Evolutionary conservation across 2,113 vertebrate genomes (phyloP).

Genomic region (Pogonocichla stellata): DNA sequence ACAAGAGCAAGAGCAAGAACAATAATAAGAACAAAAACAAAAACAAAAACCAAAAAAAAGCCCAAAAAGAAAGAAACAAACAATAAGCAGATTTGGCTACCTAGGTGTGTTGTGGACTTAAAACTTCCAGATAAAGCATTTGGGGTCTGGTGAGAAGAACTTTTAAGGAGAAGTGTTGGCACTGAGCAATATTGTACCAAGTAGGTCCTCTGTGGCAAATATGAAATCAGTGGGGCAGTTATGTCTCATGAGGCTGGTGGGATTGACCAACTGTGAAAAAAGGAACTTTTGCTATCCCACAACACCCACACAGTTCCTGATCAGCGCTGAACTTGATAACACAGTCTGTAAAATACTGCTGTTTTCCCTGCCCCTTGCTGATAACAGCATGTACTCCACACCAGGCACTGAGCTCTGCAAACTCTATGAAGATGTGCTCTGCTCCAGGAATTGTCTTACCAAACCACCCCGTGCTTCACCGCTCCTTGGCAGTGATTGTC

Average conservation of each 20-base stretch:
- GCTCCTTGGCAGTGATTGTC: neutral
- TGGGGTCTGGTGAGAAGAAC: neutral
- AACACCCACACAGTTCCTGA: neutral
- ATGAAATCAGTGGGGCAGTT: neutral
- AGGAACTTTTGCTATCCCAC: neutral
- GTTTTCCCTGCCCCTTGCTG: neutral
- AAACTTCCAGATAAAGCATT: neutral
- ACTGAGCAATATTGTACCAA: neutral
- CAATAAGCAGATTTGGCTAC: neutral
- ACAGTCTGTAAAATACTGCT: rapidly evolving
- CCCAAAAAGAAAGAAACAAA: neutral
- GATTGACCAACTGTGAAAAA: neutral
- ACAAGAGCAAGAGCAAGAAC: too few relatives aligned
- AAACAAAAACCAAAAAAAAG: too few relatives aligned
- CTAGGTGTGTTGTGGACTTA: neutral
- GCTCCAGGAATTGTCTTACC: neutral
- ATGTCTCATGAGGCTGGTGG: neutral
- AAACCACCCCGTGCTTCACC: neutral
- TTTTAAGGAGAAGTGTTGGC: neutral
- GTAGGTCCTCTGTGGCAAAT: neutral
- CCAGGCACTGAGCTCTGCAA: neutral
- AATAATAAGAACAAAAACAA: too few relatives aligned
- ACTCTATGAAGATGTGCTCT: neutral
- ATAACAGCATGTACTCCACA: neutral
- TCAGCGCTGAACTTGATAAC: neutral